Conservation (phyloP, 2,888 invertebrate species). For the Sisyra terminalis region DNA sequence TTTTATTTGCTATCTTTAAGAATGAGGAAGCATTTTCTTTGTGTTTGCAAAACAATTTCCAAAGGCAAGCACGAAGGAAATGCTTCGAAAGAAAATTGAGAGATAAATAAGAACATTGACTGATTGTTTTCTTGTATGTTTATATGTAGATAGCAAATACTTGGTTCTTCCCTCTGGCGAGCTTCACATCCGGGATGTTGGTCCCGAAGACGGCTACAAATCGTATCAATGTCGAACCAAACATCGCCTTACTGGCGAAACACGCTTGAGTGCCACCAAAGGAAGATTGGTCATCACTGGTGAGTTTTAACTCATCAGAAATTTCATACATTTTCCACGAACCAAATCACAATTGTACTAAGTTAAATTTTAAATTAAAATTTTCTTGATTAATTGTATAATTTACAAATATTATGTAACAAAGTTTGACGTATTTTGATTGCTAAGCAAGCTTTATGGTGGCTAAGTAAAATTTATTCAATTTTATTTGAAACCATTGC, state of each 20-base stretch:
- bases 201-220: slow-evolving; percentile 86
- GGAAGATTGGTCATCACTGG: slow-evolving; percentile 90
- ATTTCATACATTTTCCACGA: slow-evolving; percentile 5
- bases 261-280: slow-evolving; percentile 80
- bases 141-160: slow-evolving; percentile 73
- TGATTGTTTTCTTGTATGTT: neutral
- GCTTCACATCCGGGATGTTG: slow-evolving; percentile 87
- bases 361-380: slow-evolving; percentile 5
- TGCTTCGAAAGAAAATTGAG: neutral
- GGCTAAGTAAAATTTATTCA: too few species aligned
- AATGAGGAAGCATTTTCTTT: too few species aligned
- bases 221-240: slow-evolving; percentile 89
- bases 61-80: neutral
- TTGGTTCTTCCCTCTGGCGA: slow-evolving; percentile 89
- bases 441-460: too few species aligned
- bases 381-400: too few species aligned
- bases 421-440: too few species aligned
- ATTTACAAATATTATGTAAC: too few species aligned
- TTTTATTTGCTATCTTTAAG: too few species aligned
- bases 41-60: too few species aligned
- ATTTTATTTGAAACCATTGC: too few species aligned
- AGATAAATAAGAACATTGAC: neutral
- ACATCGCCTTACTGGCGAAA: slow-evolving; percentile 84
- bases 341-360: slow-evolving; percentile 12
- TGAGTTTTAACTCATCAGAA: slow-evolving; percentile 35